Conservation (phyloP, 2,888 invertebrate genomes). For the Saturnia pavonia region DNA sequence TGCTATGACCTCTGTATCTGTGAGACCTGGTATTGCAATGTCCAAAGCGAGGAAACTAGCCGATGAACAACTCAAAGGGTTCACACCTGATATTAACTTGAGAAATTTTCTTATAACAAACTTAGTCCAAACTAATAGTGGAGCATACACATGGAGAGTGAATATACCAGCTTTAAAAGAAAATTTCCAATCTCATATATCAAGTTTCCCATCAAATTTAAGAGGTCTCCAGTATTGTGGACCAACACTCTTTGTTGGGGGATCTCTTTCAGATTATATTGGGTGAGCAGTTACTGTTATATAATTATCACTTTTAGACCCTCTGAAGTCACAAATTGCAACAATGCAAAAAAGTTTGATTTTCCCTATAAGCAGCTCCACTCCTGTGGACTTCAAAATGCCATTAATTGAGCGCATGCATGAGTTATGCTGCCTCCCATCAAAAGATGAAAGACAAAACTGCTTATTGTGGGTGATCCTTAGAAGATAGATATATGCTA, state of each 20-base stretch:
- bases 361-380: no score
- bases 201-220: conserved; percentile 83
- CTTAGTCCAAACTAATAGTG: conserved; percentile 85
- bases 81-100: conserved; percentile 81
- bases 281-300: conserved; percentile 71
- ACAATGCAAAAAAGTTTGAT: background rate
- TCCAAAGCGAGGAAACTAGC: conserved; percentile 85
- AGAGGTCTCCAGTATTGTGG: conserved; percentile 81
- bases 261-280: conserved; percentile 91
- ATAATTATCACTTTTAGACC: background rate
- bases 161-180: conserved; percentile 88
- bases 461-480: no score
- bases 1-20: conserved; percentile 83
- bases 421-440: no score
- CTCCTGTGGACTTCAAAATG: no score
- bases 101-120: conserved; percentile 93
- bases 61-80: conserved; percentile 82
- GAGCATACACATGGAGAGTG: conserved; percentile 88
- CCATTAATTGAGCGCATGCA: no score
- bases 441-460: no score
- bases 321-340: background rate
- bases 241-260: conserved; percentile 92
- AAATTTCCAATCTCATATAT: conserved; percentile 84
- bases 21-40: conserved; percentile 84
- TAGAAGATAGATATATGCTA: no score